Percentiles rank a stretch among this genome's conserved stretches.
These are phyloP conservation scores for Oreocharis arfaki DNA, from an alignment of 2,113 vertebrate species.

Conservation along the genomic window DNA sequence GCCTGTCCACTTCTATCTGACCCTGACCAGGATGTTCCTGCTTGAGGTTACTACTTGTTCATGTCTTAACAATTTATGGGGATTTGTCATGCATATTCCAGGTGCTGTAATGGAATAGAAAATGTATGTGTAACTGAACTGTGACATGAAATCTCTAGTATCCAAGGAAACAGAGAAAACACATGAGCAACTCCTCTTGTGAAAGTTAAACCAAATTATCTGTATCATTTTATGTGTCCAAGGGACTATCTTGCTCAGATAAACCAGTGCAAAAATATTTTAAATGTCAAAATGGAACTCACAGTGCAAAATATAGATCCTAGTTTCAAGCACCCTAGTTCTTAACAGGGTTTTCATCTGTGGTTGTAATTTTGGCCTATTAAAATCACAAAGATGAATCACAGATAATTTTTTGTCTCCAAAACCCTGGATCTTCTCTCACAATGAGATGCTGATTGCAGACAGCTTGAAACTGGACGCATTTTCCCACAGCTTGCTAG, in stretches of 20 bases:
- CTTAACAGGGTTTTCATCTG: background rate
- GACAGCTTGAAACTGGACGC: background rate
- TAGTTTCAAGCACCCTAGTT: background rate
- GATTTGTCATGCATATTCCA: background rate
- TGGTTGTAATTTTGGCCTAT: background rate
- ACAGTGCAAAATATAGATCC: background rate
- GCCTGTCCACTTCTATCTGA: background rate
- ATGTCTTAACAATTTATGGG: background rate
- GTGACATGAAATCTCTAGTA: background rate
- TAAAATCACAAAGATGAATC: background rate
- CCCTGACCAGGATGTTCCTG: background rate
- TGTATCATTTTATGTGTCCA: background rate
- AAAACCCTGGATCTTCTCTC: background rate
- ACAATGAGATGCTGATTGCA: background rate
- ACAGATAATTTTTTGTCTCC: background rate
- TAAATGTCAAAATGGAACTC: background rate
- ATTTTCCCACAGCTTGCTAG: background rate
- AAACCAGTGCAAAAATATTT: background rate
- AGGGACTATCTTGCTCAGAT: background rate
- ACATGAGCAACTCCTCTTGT: background rate
- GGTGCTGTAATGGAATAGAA: background rate
- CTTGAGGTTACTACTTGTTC: background rate
- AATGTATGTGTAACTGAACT: background rate
- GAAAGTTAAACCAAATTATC: background rate
- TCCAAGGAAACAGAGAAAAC: slow-evolving; percentile 27